Percentiles rank a stretch among this genome's conserved stretches.
phyloP scores from a whole-genome alignment of 2,888 invertebrate species.

The Drosophila dives region DNA sequence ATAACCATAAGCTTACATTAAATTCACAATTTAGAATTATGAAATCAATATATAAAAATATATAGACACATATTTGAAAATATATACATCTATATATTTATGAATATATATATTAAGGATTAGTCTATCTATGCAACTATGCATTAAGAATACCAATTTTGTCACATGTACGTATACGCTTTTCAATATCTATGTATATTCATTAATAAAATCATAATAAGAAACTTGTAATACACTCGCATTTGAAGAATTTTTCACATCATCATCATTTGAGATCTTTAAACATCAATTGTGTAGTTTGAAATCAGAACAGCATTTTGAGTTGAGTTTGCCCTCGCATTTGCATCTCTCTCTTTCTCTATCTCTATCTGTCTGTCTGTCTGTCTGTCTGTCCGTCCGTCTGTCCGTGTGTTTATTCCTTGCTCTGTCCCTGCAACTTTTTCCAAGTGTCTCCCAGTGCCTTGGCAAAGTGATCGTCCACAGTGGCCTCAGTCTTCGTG shows the following conservation, averaged over 20 bases:
- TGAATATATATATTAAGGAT: conserved; percentile 67
- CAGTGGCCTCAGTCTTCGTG: conserved; percentile 86
- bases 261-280: conserved; percentile 71
- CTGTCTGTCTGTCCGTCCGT: background rate
- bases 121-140: conserved; percentile 70
- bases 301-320: conserved; percentile 74
- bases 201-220: conserved; percentile 74
- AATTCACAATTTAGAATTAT: conserved; percentile 67
- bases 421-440: conserved; percentile 88
- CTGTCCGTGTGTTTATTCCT: conserved; percentile 62
- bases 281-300: conserved; percentile 74
- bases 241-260: conserved; percentile 77
- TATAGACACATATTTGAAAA: conserved; percentile 38
- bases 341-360: background rate
- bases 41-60: conserved; percentile 49
- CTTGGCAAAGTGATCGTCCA: conserved; percentile 97
- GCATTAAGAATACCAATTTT: conserved; percentile 74
- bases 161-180: conserved; percentile 80
- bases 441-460: conserved; percentile 94
- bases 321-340: conserved; percentile 57
- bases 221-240: conserved; percentile 77
- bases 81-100: conserved; percentile 32
- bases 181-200: conserved; percentile 60
- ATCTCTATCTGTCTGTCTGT: background rate
- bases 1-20: conserved; percentile 73